Conservation (phyloP, 2,888 invertebrate genomes). For the Catocala sponsa region DNA sequence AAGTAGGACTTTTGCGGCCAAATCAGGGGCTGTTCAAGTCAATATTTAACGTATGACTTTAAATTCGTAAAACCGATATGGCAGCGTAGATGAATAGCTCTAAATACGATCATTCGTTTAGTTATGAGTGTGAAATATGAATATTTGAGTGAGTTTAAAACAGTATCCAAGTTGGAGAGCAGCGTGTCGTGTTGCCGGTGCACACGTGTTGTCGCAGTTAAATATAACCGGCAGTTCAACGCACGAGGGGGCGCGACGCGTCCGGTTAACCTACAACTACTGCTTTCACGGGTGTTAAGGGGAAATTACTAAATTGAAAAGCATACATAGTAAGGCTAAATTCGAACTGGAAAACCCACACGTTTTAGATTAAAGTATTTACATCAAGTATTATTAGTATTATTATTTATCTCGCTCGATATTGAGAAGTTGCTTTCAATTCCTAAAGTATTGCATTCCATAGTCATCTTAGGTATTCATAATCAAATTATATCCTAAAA, state of each 20-base stretch:
- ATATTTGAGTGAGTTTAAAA: conserved; percentile 63
- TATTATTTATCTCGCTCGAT: too few relatives aligned
- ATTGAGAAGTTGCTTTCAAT: too few relatives aligned
- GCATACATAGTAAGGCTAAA: conserved; percentile 11
- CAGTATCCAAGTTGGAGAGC: conserved; percentile 70
- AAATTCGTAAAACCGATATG: too few relatives aligned
- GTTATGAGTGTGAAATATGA: conserved; percentile 36
- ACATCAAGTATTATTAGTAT: too few relatives aligned
- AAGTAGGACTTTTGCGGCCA: conserved; percentile 14
- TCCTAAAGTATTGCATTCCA: too few relatives aligned
- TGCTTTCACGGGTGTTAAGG: conserved; percentile 50
- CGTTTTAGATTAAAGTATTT: too few relatives aligned
- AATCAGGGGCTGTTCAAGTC: too few relatives aligned
- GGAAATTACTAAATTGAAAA: conserved; percentile 30
- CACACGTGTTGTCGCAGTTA: conserved; percentile 85
- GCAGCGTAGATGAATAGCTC: too few relatives aligned
- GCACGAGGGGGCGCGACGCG: conserved; percentile 76
- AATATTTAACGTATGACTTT: too few relatives aligned
- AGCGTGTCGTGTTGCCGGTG: conserved; percentile 66
- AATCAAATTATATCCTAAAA: too few relatives aligned
- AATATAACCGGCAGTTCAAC: conserved; percentile 86
- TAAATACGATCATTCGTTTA: background rate
- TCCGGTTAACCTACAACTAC: conserved; percentile 78
- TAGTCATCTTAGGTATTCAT: too few relatives aligned
- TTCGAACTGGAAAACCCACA: background rate